Evolutionary conservation across 2,888 invertebrate genomes (phyloP), one percentile per base, ranked within the genome.

Genomic region (Tenthredo livida): DNA sequence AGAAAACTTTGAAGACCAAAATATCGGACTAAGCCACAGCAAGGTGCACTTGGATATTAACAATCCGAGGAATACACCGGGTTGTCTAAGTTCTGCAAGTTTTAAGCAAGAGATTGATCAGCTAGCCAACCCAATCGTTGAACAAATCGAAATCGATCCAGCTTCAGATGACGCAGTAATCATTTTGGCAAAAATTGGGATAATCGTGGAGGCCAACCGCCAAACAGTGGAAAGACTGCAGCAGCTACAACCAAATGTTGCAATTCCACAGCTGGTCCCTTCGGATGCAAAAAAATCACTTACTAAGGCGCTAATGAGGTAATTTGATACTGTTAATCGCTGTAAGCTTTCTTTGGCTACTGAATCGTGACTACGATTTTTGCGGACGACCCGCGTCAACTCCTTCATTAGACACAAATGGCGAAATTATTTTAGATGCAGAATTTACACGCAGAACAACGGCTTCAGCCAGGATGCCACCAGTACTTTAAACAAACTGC

Each of bases 241-340:
- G 3, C 37, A 40, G 15, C 43, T 58, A 21, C 80, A 80, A 25
- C 58, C 47, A 58, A 80, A 80, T 21, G 25, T 61, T 61, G 37
- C 50, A 61, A 37, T 80, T 37, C 80, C 61, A 29, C 37, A 25
- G 6, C 40, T 61, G 15, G 61, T 12, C 2, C 80, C 61, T 80
- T 40, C 25, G 21, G 80, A 80, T 80, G 58, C 61, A 40, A 61
- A 40, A 25, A 80, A 80, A 80, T 80, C 80, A 40, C 15, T 80
- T 9, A 61, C 43, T 15, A 58, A 61, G 25, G 61, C 61, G 61
- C 61, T 80, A 7, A 80, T 25, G 58, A 80, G 80, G 80, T 80
- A 61, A 50, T 77, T 77, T 9, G n/a, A 5, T 12, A 5, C 12
- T 47, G 7, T 47, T 54, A 12, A 12, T 33, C 29, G 12, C 5